Percentiles rank a stretch among this genome's conserved stretches.
Conservation (phyloP, 1,140 invertebrate species). For the Euura lappo region DNA sequence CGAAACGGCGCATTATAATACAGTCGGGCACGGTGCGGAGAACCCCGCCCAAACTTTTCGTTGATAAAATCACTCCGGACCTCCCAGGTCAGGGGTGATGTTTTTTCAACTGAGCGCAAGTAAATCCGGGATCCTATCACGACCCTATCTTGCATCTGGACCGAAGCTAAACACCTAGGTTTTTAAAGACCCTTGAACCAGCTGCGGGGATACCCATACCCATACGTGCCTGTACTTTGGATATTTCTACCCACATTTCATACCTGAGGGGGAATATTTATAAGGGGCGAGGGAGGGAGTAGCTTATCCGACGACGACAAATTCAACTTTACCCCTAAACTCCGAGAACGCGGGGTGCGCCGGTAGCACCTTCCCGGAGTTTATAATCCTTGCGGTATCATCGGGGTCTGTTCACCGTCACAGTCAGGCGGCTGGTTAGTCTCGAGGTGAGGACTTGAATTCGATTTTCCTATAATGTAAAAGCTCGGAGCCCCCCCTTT, state of each 20-base stretch:
- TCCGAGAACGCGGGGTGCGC: background rate
- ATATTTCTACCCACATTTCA: background rate
- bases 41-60: slow-evolving; percentile 3
- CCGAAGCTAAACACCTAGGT: background rate
- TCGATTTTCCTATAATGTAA: background rate
- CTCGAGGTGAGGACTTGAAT: background rate
- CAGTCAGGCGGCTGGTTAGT: background rate
- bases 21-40: background rate
- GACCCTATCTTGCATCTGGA: slow-evolving; percentile 2
- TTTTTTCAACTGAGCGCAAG: slow-evolving; percentile 9
- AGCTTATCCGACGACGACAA: slow-evolving; percentile 2
- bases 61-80: slow-evolving; percentile 13
- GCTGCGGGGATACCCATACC: background rate
- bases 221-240: no score
- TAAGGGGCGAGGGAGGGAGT: background rate
- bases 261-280: background rate
- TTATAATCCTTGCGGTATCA: slow-evolving; percentile 7
- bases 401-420: background rate
- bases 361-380: background rate
- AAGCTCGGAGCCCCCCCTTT: no score
- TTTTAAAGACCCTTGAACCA: background rate
- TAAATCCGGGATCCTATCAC: slow-evolving; percentile 8
- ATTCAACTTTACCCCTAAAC: background rate
- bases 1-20: background rate
- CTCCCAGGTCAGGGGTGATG: slow-evolving; percentile 13